Evolutionary conservation across 2,888 invertebrate species (phyloP), one percentile per base, ranked within the genome.

Genomic region (Eulithis prunata): DNA sequence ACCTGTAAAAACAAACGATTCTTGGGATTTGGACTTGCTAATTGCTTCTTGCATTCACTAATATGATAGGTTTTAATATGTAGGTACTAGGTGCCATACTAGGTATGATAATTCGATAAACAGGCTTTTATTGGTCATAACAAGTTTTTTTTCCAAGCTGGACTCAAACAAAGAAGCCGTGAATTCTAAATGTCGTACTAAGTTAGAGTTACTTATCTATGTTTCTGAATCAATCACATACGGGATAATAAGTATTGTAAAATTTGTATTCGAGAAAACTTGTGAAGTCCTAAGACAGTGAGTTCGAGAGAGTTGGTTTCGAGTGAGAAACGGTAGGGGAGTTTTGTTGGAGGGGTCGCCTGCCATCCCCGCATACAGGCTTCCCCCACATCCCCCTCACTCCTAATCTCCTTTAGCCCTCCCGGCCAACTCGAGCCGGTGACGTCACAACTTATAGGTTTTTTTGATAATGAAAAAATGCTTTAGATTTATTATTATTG

Each of bases 361-460:
- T 58, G 12, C 73, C 81, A 75, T 83, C 80, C 82, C 82, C 84
- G 78, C 81, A 72, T 69, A 73, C 74, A 75, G 76, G 72, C 75
- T 75, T 62, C 76, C 79, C 83, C 77, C 81, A 76, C 80, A 74
- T 59, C 77, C 79, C 83, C 77, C 81, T 76, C 81, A 75, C 75
- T 80, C 87, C 90, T 90, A 90, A 91, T 90, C 88, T 85, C 87
- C 87, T 87, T 84, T 83, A 85, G 82, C 83, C 85, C 86, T 79
- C 86, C 88, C 83, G 73, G 72, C 80, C 76, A 83, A 80, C 78
- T 82, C 78, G 77, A 78, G 75, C 75, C 78, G 74, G 87, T 92
- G 92, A 92, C 92, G 92, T 93, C 92, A 92, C 89, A 80, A 84
- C 87, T 89, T 85, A 84, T 80, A 82, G 84, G 80, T 86, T 87